Evolutionary conservation across 2,113 vertebrate species (phyloP).

Genomic region (Eclectus roratus): DNA sequence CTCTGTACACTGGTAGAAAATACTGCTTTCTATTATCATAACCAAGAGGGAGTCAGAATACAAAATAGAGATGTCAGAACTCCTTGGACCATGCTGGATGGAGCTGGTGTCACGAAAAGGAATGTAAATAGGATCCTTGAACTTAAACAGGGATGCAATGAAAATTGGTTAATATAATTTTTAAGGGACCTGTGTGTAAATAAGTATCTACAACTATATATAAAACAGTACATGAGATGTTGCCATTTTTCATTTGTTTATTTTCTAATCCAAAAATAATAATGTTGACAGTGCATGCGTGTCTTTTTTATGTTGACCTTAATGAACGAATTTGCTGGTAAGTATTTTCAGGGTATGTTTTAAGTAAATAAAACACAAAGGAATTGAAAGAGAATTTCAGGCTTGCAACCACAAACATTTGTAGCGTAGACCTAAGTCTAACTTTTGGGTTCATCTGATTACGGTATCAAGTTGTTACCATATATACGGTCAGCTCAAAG

Average conservation of each 20-base stretch:
- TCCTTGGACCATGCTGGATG: neutral
- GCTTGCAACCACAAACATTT: constrained; percentile 47
- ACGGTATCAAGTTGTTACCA: neutral
- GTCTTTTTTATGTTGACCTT: neutral
- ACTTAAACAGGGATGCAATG: neutral
- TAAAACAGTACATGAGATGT: neutral
- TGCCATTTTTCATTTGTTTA: neutral
- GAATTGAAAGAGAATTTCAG: constrained; percentile 34
- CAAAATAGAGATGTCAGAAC: neutral
- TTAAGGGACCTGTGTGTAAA: neutral
- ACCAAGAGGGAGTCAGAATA: neutral
- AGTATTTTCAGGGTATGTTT: constrained; percentile 17
- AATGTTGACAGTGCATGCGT: rapidly evolving
- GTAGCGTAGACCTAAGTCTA: neutral
- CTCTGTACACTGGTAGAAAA: constrained; percentile 4
- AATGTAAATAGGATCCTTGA: neutral
- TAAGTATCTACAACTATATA: neutral
- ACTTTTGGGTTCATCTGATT: neutral
- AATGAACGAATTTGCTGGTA: neutral
- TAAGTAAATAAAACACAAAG: constrained; percentile 33
- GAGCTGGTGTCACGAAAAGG: neutral
- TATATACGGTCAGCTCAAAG: neutral
- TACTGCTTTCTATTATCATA: neutral
- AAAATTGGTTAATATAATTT: neutral
- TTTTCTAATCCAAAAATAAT: neutral